Conservation (phyloP, 2,113 vertebrate species). For the Oenanthe oenanthe region DNA sequence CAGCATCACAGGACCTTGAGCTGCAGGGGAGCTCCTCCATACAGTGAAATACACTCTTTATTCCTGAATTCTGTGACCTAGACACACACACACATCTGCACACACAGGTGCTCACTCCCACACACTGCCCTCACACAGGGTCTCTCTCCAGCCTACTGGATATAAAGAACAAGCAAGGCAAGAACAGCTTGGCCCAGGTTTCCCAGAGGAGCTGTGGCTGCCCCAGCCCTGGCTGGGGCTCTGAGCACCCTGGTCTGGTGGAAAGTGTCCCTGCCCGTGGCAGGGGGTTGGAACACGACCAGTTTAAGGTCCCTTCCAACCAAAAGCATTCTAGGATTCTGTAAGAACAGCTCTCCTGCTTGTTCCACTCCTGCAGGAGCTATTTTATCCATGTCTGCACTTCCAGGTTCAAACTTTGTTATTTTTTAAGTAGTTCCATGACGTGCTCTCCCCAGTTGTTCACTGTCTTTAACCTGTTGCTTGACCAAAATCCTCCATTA, state of each 20-base stretch:
- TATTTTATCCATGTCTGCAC: neutral
- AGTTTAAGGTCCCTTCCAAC: neutral
- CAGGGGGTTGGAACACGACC: accelerated
- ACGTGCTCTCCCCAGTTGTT: neutral
- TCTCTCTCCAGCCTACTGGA: neutral
- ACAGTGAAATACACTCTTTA: neutral
- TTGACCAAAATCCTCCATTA: neutral
- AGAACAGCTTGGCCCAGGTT: neutral
- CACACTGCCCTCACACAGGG: too few species aligned
- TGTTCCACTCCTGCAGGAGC: neutral
- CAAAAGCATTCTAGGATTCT: neutral
- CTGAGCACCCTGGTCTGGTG: neutral
- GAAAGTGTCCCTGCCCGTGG: neutral
- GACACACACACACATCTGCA: accelerated
- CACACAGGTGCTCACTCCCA: accelerated
- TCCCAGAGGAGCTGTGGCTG: neutral
- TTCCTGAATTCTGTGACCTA: neutral
- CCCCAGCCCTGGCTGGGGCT: neutral
- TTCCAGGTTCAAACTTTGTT: neutral
- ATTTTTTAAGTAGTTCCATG: neutral
- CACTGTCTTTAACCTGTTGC: neutral
- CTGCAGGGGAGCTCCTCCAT: neutral
- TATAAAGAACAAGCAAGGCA: neutral
- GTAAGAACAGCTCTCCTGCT: neutral
- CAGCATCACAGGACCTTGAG: neutral